Evolutionary conservation across 2,797 vertebrate species (phyloP).

Genomic region (Hyperoplus lanceolatus): DNA sequence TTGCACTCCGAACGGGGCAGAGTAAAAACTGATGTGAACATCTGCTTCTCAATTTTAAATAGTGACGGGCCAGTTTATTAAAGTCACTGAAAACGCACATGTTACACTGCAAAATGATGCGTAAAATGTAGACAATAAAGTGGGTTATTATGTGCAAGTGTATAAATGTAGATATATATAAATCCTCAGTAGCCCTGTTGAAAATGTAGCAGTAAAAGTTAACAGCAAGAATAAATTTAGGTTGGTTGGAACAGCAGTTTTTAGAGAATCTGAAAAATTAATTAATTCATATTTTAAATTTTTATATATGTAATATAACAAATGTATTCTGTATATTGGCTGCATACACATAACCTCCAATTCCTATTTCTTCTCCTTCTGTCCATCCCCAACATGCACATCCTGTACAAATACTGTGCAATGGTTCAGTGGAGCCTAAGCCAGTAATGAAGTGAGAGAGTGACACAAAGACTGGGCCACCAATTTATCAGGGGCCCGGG

Average conservation of each 20-base stretch:
- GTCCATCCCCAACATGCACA: conserved; percentile 22
- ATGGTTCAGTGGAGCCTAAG: conserved; percentile 60
- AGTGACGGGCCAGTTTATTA: neutral
- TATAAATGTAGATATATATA: neutral
- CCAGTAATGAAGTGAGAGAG: conserved; percentile 54
- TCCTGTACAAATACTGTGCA: conserved; percentile 45
- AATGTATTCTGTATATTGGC: conserved; percentile 1
- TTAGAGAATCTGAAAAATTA: neutral
- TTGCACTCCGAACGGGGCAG: conserved; percentile 18
- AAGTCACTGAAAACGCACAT: neutral
- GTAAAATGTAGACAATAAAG: neutral
- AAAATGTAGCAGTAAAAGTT: neutral
- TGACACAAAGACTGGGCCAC: conserved; percentile 42
- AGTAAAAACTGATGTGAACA: conserved; percentile 15
- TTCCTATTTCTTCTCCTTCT: neutral
- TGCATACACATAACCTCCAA: neutral
- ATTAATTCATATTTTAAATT: neutral
- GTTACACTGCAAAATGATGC: neutral
- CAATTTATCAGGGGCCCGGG: conserved; percentile 69
- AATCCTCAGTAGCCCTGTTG: neutral
- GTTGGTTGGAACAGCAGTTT: conserved; percentile 9
- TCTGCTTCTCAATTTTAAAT: neutral
- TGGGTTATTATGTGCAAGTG: neutral
- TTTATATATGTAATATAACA: neutral
- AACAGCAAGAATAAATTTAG: neutral